Conservation (phyloP, 2,113 vertebrate species). For the Glareola pratincola region DNA sequence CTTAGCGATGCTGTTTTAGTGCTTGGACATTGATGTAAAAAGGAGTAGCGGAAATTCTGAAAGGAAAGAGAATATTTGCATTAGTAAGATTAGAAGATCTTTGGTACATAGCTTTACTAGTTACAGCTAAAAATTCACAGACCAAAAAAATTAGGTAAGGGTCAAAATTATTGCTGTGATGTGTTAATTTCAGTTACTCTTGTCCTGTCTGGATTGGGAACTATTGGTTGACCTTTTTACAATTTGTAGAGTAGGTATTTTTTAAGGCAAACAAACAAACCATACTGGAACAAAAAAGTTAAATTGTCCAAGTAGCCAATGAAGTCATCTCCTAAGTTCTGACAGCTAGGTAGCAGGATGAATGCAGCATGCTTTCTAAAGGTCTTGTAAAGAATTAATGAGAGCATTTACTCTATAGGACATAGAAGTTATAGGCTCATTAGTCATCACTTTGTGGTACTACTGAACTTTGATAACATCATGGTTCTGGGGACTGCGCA, state of each 20-base stretch:
- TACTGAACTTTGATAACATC: background rate
- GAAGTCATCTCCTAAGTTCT: background rate
- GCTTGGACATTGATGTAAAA: background rate
- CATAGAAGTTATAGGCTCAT: background rate
- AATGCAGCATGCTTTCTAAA: background rate
- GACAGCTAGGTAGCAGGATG: background rate
- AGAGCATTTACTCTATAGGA: background rate
- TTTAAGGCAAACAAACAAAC: background rate
- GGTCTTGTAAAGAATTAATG: slow-evolving; percentile 20
- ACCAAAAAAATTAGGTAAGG: background rate
- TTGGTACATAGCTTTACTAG: background rate
- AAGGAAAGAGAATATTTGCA: background rate
- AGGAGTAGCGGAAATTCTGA: background rate
- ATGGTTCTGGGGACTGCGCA: background rate
- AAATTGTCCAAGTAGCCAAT: slow-evolving; percentile 8
- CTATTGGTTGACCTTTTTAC: background rate
- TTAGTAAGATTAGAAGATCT: background rate
- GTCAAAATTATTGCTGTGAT: background rate
- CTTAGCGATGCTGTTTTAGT: background rate
- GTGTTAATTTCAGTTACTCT: background rate
- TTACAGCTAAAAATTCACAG: background rate
- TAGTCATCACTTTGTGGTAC: background rate
- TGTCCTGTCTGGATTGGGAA: background rate
- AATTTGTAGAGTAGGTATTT: background rate
- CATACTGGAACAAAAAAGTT: background rate